Base-by-base conservation (phyloP, 2,888 invertebrate genomes). In the Macrophya alboannulata region DNA sequence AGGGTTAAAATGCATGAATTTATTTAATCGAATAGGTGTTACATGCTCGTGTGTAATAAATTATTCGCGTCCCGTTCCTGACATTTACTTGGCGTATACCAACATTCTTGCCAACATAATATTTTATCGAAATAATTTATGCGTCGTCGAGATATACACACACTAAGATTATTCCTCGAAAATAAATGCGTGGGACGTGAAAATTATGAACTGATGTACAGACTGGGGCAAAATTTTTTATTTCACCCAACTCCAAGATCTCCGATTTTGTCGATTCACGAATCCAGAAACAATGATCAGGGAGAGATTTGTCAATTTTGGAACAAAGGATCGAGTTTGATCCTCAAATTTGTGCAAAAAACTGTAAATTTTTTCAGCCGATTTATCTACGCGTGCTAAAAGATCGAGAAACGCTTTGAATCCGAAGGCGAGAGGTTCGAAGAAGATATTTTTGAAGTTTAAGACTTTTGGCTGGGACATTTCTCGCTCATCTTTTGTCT, bases 121-220 rank as follows among this genome's bases (percentile, higher is more conserved):
- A 90, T 89, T 89, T 90, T 89, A 89, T 87, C 86, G 55, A 86
- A 87, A 89, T 90, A 90, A 91, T 91, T 91, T 90, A 91, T 89
- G 90, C 89, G 87, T 89, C 88, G 89, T 82, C 87, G 87, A 88
- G 89, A 89, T 89, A 88, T 87, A 89, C 88, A 88, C 62, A 77
- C 65, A 40, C 81, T 81, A 81, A 86, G 89, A 91, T 91, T 90
- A 91, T 90, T 89, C 88, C 88, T 86, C 87, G 87, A 90, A 55
- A 89, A 91, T 91, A 90, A 88, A 86, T 85, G 89, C 89, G 91
- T 91, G 90, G 91, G 91, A 89, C 89, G 90, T 88, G 90, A 89
- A 91, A 90, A 91, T 91, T 90, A 91, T 91, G 89, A 90, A 91
- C 90, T 89, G 88, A 86, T 82, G 89, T 89, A 89, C 88, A 88